Evolutionary conservation across 2,797 vertebrate genomes (phyloP).

Genomic region (Echiichthys vipera): DNA sequence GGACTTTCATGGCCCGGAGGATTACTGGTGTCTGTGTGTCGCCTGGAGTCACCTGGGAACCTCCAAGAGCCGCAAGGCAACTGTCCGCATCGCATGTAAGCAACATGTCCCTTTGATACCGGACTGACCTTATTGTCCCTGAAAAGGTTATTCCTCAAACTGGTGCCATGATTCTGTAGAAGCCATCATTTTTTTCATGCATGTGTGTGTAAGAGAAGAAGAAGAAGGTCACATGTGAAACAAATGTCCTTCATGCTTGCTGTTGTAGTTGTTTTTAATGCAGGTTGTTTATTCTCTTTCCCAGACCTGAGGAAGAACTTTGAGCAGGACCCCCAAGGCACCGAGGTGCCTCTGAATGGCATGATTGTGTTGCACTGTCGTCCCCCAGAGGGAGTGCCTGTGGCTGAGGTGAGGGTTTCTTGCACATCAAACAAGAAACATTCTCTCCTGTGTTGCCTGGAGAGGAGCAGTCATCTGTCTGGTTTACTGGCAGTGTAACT

Average conservation of each 20-base stretch:
- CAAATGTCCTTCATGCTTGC: background rate
- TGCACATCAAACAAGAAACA: constrained; percentile 63
- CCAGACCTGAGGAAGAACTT: constrained; percentile 97
- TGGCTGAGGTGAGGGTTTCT: constrained; percentile 90
- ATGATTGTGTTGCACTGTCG: constrained; percentile 98
- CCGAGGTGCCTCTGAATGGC: constrained; percentile 95
- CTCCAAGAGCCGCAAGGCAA: constrained; percentile 96
- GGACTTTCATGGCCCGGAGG: constrained; percentile 96
- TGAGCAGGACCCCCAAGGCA: constrained; percentile 97
- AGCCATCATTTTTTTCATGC: background rate
- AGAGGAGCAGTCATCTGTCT: constrained; percentile 48
- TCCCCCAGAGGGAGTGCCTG: constrained; percentile 96
- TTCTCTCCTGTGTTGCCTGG: constrained; percentile 53
- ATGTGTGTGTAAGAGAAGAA: background rate
- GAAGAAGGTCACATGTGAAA: constrained; percentile 40
- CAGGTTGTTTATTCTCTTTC: constrained; percentile 55
- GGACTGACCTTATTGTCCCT: constrained; percentile 43
- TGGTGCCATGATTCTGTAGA: background rate
- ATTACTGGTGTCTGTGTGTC: constrained; percentile 98
- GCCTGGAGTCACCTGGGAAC: constrained; percentile 98
- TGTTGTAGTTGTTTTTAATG: constrained; percentile 30
- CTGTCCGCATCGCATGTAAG: constrained; percentile 97
- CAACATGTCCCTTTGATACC: constrained; percentile 35
- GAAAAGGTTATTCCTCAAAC: constrained; percentile 38
- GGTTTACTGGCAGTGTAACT: constrained; percentile 31